A percentile compares a stretch with the other conserved stretches of the same genome.
These are phyloP conservation scores for Eupithecia insigniata DNA, from an alignment of 2,888 invertebrate genomes.

Conservation along the genomic window DNA sequence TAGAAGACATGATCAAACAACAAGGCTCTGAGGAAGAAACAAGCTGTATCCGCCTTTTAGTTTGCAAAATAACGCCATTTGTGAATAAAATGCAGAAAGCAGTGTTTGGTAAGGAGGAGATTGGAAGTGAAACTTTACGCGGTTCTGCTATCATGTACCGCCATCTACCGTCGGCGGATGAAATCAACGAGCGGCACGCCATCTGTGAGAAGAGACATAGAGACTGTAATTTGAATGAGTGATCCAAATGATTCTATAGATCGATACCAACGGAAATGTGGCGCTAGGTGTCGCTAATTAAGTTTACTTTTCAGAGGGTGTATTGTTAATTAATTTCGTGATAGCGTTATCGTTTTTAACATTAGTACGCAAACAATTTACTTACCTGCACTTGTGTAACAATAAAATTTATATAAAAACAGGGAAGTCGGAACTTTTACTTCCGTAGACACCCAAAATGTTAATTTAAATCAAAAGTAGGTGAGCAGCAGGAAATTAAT, in stretches of 20 bases:
- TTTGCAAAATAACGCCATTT: conserved; percentile 91
- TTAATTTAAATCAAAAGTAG: conserved; percentile 23
- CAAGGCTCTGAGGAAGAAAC: conserved; percentile 84
- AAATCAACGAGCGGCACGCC: conserved; percentile 85
- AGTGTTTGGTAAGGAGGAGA: conserved; percentile 75
- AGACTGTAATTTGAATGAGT: conserved; percentile 75
- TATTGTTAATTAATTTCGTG: conserved; percentile 1
- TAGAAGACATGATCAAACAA: conserved; percentile 85
- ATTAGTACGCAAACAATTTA: not conserved
- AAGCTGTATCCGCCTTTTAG: conserved; percentile 87
- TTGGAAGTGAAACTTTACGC: conserved; percentile 58
- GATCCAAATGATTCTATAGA: conserved; percentile 31
- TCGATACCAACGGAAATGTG: not conserved
- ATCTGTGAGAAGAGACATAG: conserved; percentile 86
- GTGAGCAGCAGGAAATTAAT: conserved; percentile 41
- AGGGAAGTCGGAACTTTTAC: conserved; percentile 12
- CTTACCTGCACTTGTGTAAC: not conserved
- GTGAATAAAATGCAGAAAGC: conserved; percentile 90
- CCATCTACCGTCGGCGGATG: conserved; percentile 85
- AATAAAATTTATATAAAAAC: not conserved
- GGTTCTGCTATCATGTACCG: conserved; percentile 81
- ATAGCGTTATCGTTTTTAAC: not conserved
- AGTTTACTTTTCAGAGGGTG: not conserved
- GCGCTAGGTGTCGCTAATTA: conserved; percentile 21
- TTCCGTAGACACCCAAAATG: conserved; percentile 19